Base-by-base conservation (phyloP, 2,888 invertebrate species). In the Lissonota sp. region DNA sequence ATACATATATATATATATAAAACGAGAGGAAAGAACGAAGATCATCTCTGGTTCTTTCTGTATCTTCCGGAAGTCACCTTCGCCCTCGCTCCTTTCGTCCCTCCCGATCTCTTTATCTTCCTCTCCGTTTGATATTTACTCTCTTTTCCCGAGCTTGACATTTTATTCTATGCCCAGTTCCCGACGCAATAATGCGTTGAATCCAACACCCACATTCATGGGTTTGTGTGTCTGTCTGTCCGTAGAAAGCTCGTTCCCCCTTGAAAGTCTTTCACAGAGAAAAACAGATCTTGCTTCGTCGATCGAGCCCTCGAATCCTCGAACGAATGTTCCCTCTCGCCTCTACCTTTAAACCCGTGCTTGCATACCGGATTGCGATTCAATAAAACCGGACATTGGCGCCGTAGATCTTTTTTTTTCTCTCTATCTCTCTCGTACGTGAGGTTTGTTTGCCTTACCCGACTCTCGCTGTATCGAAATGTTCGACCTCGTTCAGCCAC, bases 401-500 rank as follows among this genome's bases (percentile, higher is more conserved):
- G 26, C 26, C 1, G 26, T 26, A 26, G 26, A 26, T 1, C 26
- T 26, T 26, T 26, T 26, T 26, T 26, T 3, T 3, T 3, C 3
- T 26, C 26, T 26, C 26, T n/a, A n/a, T n/a, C n/a, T 26, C 16
- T 10, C 16, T 49, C 14, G 7, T 12, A 12, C 37, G 37, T 46
- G 37, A 49, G 51, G 53, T 46, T 79, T 66, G 49, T 67, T 64
- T 71, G 66, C 51, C 82, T 89, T 87, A 89, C 87, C 88, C 87
- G 75, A 88, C 87, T 85, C 87, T 82, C 60, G 85, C 80, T 46
- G 76, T 73, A 83, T 92, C 90, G 85, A 92, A 92, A 85, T 88
- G 84, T 66, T 90, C 87, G 60, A 93, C 92, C 82, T 92, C 90
- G 73, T 92, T 90, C 84, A 91, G 92, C 93, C 93, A 93, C 49